Conservation (phyloP, 1,140 invertebrate species). For the Zelostemma sp. region DNA sequence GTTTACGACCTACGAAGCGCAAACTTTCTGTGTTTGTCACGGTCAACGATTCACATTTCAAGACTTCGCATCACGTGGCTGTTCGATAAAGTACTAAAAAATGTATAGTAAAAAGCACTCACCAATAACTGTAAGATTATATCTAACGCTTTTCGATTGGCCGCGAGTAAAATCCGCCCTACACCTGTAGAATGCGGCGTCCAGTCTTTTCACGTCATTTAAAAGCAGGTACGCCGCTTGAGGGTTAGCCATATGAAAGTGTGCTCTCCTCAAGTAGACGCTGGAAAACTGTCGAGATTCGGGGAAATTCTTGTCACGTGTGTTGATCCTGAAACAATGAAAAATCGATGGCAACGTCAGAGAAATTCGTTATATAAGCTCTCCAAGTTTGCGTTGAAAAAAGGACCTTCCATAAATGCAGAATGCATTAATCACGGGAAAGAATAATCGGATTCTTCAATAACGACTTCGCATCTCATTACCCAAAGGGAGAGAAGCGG, state of each 20-base stretch:
- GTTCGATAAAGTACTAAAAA: too few species aligned
- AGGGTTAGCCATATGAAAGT: slow-evolving; percentile 78
- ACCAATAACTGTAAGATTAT: slow-evolving; percentile 92
- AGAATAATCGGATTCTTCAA: slow-evolving; percentile 5
- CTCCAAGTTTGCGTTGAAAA: background rate
- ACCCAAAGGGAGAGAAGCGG: slow-evolving; percentile 1
- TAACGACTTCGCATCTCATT: slow-evolving; percentile 8
- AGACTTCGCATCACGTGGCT: too few species aligned
- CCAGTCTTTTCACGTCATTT: slow-evolving; percentile 83
- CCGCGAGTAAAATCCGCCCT: slow-evolving; percentile 89
- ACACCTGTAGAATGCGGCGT: slow-evolving; percentile 90
- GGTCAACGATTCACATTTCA: too few species aligned
- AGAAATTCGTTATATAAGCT: too few species aligned
- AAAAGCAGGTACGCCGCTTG: slow-evolving; percentile 81
- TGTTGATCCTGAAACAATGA: slow-evolving; percentile 80
- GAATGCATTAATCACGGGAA: background rate
- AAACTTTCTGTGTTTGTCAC: too few species aligned
- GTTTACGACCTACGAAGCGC: too few species aligned
- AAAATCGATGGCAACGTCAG: slow-evolving; percentile 20
- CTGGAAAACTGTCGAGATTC: slow-evolving; percentile 82
- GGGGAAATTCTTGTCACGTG: slow-evolving; percentile 79
- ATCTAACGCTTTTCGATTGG: slow-evolving; percentile 87
- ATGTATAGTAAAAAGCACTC: slow-evolving; percentile 64
- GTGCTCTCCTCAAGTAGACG: slow-evolving; percentile 83
- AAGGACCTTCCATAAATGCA: background rate